A percentile compares a stretch with the other conserved stretches of the same genome.
Conservation (phyloP, 2,113 vertebrate species). For the Psittacula cyanocephala region DNA sequence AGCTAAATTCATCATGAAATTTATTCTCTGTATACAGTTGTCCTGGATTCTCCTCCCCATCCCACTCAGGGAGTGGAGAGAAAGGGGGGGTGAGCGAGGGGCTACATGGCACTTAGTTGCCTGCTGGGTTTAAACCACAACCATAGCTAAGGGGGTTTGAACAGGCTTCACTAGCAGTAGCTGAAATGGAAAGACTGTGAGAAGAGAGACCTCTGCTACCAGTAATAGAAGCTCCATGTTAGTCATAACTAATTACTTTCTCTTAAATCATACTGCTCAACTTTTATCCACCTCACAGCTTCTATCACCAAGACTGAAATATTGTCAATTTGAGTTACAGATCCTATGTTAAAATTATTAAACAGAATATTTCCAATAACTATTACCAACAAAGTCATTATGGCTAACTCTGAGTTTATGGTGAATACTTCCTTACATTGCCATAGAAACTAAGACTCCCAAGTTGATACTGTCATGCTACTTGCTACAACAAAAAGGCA, state of each 20-base stretch:
- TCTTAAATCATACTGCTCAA: background rate
- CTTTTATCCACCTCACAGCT: background rate
- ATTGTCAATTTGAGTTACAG: background rate
- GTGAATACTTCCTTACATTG: background rate
- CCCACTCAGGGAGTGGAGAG: background rate
- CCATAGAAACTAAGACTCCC: constrained; percentile 10
- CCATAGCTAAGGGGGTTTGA: background rate
- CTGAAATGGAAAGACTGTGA: background rate
- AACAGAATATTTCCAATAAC: background rate
- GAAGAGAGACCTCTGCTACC: background rate
- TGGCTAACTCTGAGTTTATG: background rate
- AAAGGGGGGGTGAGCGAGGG: background rate
- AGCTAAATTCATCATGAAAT: background rate
- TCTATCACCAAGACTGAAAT: background rate
- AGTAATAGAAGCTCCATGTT: background rate
- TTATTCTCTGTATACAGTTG: background rate
- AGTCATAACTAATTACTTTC: background rate
- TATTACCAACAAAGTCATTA: background rate
- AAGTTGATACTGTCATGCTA: background rate
- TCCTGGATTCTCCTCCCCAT: background rate
- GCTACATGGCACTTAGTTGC: background rate
- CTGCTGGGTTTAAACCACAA: background rate
- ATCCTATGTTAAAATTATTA: background rate
- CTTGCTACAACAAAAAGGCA: background rate
- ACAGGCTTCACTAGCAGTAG: background rate